Evolutionary conservation across 2,113 vertebrate genomes (phyloP).

Genomic region (Pardalotus punctatus): DNA sequence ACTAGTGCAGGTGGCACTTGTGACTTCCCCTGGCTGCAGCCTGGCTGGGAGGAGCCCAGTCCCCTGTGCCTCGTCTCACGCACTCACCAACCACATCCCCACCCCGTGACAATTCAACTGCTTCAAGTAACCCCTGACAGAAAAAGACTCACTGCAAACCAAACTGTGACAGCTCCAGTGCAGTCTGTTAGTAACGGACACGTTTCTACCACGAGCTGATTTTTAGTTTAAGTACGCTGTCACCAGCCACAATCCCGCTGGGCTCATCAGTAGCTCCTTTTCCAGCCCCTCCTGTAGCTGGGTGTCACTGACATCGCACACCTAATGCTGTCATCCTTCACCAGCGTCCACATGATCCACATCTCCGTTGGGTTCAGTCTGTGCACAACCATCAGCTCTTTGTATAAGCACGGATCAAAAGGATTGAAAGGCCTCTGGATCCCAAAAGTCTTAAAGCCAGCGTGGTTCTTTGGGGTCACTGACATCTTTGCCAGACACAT

Average conservation of each 20-base stretch:
- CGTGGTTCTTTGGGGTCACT: constrained; percentile 64
- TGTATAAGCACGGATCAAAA: constrained; percentile 77
- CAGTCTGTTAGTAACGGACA: not conserved
- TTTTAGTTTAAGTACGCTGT: not conserved
- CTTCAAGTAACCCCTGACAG: not conserved
- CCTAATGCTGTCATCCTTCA: constrained; percentile 63
- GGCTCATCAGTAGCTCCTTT: not conserved
- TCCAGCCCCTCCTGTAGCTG: not conserved
- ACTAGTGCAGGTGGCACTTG: not conserved
- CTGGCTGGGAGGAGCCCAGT: not conserved
- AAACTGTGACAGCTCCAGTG: not conserved
- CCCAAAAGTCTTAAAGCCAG: constrained; percentile 80
- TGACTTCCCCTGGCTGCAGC: not conserved
- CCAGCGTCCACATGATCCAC: constrained; percentile 81
- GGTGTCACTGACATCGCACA: constrained; percentile 28
- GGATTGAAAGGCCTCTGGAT: constrained; percentile 69
- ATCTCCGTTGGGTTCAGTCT: constrained; percentile 72
- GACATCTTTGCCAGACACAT: constrained; percentile 78
- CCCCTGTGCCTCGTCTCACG: fast-evolving
- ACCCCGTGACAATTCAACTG: not conserved
- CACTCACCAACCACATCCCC: not conserved
- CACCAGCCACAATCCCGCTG: fast-evolving
- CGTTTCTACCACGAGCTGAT: not conserved
- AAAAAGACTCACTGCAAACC: not conserved
- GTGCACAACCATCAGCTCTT: constrained; percentile 76